Evolutionary conservation across 2,888 invertebrate genomes (phyloP).

Genomic region (Ganaspis brasiliensis): DNA sequence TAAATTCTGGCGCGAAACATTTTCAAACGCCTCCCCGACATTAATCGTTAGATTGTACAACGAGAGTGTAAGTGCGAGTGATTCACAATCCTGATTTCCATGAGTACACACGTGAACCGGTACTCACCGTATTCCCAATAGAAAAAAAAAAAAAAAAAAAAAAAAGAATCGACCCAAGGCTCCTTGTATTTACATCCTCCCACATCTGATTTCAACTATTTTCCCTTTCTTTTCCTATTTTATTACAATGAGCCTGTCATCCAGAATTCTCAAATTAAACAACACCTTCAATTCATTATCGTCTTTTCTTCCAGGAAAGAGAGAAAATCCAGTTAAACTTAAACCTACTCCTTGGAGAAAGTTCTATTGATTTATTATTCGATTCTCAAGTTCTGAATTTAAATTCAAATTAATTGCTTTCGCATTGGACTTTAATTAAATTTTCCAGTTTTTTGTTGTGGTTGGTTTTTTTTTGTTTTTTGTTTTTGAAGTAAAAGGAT

Average conservation of each 20-base stretch:
- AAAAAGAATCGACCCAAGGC: constrained; percentile 70
- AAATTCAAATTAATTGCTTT: too few species aligned
- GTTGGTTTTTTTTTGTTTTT: too few species aligned
- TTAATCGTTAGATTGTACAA: constrained; percentile 61
- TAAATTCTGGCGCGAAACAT: constrained; percentile 22
- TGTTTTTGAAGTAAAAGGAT: too few species aligned
- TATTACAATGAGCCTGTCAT: neutral
- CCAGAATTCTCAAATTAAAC: neutral
- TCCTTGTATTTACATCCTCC: constrained; percentile 70
- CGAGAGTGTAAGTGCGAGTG: constrained; percentile 59
- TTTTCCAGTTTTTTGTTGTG: too few species aligned
- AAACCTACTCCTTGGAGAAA: neutral
- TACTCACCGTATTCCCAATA: constrained; percentile 48
- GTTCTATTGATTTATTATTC: neutral
- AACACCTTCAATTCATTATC: neutral
- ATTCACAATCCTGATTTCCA: constrained; percentile 62
- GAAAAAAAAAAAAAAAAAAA: too few species aligned
- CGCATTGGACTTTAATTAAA: too few species aligned
- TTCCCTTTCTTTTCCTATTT: constrained; percentile 14
- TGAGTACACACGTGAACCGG: constrained; percentile 56
- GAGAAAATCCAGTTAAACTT: neutral
- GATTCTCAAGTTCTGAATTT: neutral
- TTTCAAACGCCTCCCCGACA: constrained; percentile 41
- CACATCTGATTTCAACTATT: constrained; percentile 52
- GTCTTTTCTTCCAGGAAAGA: neutral